Evolutionary conservation across 2,113 vertebrate species (phyloP), one percentile per base, ranked within the genome.

Genomic region (Pollachius pollachius): DNA sequence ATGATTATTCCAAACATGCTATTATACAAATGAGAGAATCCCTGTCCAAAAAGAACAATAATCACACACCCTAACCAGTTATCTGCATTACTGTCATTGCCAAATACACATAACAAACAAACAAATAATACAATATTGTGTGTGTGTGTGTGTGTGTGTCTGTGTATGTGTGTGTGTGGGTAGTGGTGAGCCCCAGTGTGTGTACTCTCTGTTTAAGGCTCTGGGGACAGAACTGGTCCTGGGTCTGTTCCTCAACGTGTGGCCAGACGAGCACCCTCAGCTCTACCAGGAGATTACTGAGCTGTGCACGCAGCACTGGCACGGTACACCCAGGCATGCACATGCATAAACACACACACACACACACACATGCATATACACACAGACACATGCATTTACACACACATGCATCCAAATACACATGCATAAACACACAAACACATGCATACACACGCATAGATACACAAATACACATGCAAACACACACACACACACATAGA

Each of bases 241-340:
- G 71, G 89, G 85, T 16, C 77, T 91, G 69, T 91, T 90, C 57
- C 73, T 90, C 57, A 90, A 90, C 0, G 70, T 90, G 3, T 73
- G 70, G 57, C 82, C 76, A 0, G 86, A 90, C 56, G 82, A 90
- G 64, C 79, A 88, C 37, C 85, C 89, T 1, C 77, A 88, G 54
- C 76, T 86, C 11, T 88, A 79, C 71, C 66, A 86, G 70, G 82
- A 90, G 64, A 88, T 90, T 64, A 69, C 65, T 5, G 68, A 84
- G 18, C 90, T 90, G 17, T 89, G 88, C 80, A 91, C 87, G 4
- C 78, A 75, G 23, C 88, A 91, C 77, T 91, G 89, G 88, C 89
- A 90, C 18, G 88, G 88, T 91, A 69, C 60, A 62, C 68, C 62
- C 48, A 58, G 41, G 3, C 27, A 57, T 18, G 23, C 68, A 62